A percentile compares a stretch with the other conserved stretches of the same genome.
Evolutionary conservation across 1,140 invertebrate genomes (phyloP).

Genomic region (Neotoxoptera formosana): DNA sequence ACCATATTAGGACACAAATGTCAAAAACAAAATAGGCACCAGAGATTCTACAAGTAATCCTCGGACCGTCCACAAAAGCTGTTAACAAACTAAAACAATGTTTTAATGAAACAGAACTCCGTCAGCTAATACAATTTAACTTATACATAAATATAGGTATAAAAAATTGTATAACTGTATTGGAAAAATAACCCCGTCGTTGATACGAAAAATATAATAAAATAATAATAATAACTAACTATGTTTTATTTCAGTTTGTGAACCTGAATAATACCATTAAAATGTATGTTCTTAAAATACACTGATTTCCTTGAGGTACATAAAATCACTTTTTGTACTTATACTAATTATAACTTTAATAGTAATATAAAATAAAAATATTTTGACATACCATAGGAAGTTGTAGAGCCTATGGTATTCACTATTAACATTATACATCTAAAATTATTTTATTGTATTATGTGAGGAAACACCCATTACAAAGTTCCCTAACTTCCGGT

Average conservation of each 20-base stretch:
- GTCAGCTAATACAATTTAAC: not conserved
- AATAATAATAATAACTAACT: too few species aligned
- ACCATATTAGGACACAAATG: not conserved
- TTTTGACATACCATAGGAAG: not conserved
- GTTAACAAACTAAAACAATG: not conserved
- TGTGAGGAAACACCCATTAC: too few species aligned
- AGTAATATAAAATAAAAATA: not conserved
- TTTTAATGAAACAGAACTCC: not conserved
- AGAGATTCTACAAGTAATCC: not conserved
- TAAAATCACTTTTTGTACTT: not conserved
- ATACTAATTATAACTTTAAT: not conserved
- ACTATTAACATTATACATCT: not conserved
- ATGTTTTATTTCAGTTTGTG: too few species aligned
- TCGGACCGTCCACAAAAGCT: not conserved
- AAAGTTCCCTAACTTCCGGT: too few species aligned
- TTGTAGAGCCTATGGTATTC: not conserved
- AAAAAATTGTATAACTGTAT: too few species aligned
- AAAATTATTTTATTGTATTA: not conserved
- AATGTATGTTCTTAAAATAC: not conserved
- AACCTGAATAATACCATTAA: too few species aligned
- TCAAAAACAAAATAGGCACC: not conserved
- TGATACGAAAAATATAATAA: too few species aligned
- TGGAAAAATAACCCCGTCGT: too few species aligned
- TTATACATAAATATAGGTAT: too few species aligned
- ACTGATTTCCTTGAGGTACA: not conserved